A percentile compares a stretch with the other conserved stretches of the same genome.
These are phyloP conservation scores for Zoanthus sociatus DNA, from an alignment of 92 coral and sea anemone genomes.

Conservation along the genomic window DNA sequence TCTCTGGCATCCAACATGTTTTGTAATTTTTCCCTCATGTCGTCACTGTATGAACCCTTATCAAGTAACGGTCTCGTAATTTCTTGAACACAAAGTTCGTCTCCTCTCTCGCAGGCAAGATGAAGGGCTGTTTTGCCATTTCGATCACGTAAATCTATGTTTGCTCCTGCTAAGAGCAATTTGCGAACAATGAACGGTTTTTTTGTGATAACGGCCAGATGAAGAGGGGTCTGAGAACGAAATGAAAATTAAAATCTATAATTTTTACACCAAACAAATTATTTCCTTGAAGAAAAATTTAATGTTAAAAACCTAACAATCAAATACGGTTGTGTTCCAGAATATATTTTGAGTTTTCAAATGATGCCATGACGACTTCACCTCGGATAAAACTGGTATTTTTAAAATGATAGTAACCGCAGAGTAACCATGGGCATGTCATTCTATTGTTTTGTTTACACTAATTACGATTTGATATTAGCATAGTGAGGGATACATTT, in stretches of 20 bases:
- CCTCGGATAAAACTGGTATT: too few relatives aligned
- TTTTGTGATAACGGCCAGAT: constrained; percentile 87
- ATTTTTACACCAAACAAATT: too few relatives aligned
- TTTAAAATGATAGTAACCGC: too few relatives aligned
- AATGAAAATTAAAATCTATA: neutral
- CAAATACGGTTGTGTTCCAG: neutral
- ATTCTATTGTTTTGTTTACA: too few relatives aligned
- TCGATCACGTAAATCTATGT: constrained; percentile 80
- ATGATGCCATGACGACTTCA: too few relatives aligned
- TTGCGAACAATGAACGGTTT: constrained; percentile 74
- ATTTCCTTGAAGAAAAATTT: neutral
- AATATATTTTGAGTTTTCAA: neutral
- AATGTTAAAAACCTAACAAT: neutral
- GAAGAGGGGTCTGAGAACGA: constrained; percentile 79
- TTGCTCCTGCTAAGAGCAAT: constrained; percentile 77
- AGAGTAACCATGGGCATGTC: too few relatives aligned
- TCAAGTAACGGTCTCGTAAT: constrained; percentile 69
- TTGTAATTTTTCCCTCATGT: constrained; percentile 59
- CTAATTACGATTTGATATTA: too few relatives aligned
- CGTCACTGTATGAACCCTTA: constrained; percentile 62
- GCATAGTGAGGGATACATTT: too few relatives aligned
- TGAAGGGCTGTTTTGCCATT: constrained; percentile 92
- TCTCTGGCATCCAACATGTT: constrained; percentile 76
- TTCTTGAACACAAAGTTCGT: constrained; percentile 66
- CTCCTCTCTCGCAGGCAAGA: constrained; percentile 89